These are phyloP conservation scores for Drosophila busckii DNA, from an alignment of 1,140 invertebrate species.

Conservation along the genomic window DNA sequence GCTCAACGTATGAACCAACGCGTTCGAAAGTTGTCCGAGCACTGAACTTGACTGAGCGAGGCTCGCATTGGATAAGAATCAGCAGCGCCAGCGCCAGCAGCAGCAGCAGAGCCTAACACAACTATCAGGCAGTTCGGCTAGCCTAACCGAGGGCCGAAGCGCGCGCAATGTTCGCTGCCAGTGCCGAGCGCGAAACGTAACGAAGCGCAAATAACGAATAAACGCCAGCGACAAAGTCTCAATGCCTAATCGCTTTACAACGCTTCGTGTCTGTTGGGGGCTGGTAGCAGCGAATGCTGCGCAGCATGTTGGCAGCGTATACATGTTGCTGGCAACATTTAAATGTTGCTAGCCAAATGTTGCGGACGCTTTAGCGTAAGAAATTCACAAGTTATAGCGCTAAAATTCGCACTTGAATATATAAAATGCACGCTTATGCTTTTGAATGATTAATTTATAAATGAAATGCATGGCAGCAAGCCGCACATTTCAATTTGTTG, in stretches of 20 bases:
- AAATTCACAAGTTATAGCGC: no score
- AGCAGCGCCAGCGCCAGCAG: not conserved
- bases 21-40: constrained; percentile 74
- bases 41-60: constrained; percentile 58
- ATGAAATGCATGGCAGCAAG: no score
- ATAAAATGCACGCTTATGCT: no score
- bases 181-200: no score
- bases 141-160: constrained; percentile 1
- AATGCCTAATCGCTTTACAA: constrained; percentile 2
- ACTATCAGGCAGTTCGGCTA: constrained; percentile 36
- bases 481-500: no score
- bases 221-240: not conserved
- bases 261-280: not conserved
- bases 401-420: no score
- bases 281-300: not conserved
- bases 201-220: constrained; percentile 2
- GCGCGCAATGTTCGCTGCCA: no score
- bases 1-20: constrained; percentile 53
- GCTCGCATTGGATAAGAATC: constrained; percentile 54
- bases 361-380: no score
- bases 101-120: constrained; percentile 48
- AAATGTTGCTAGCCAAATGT: not conserved
- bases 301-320: constrained; percentile 39
- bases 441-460: no score
- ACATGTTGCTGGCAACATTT: not conserved